Evolutionary conservation across 2,888 invertebrate species (phyloP), one percentile per base, ranked within the genome.

Genomic region (Hypolimnas misippus): DNA sequence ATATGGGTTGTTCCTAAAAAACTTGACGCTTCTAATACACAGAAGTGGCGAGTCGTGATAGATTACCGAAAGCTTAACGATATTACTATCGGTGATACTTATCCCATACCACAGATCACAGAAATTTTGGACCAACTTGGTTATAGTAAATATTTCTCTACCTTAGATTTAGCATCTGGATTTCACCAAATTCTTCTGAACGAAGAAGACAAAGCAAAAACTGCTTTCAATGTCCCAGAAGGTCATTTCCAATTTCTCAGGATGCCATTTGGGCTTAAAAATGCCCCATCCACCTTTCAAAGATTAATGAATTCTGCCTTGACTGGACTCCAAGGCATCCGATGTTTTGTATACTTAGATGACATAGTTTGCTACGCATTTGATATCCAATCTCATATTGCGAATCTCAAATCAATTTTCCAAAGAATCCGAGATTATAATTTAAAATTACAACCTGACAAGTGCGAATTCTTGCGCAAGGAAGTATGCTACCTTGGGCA

Each of bases 81-180:
- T 8, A 56, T 70, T 0, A 71, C 68, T 7, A 62, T 71, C 0
- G 69, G 66, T 1, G 71, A 71, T 5, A 54, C 56, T 1, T 71
- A 73, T 35, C 73, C 73, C 0, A 66, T 74, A 2, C 73, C 73
- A 0, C 62, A 73, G 7, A n/a, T n/a, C n/a, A n/a, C n/a, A 76
- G 73, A 76, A 50, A 67, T 73, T 0, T 25, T 75, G 4, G 73
- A 74, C 31, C 72, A 70, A 35, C 35, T 72, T 29, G 71, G 71
- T 0, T 60, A 68, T 1, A 57, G 63, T 8, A 67, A 71, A 53
- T 73, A 72, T 25, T 72, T 69, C n/a, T 17, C 35, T 1, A 25
- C 25, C 25, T 25, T 25, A 25, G 25, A 25, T 25, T 25, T 25
- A 25, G 25, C 25, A 5, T 25, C 66, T 38, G 57, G 69, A 16